A percentile compares a stretch with the other conserved stretches of the same genome.
These are phyloP conservation scores for Trypoxylon attenuatum DNA, from an alignment of 2,888 invertebrate genomes.

Conservation along the genomic window DNA sequence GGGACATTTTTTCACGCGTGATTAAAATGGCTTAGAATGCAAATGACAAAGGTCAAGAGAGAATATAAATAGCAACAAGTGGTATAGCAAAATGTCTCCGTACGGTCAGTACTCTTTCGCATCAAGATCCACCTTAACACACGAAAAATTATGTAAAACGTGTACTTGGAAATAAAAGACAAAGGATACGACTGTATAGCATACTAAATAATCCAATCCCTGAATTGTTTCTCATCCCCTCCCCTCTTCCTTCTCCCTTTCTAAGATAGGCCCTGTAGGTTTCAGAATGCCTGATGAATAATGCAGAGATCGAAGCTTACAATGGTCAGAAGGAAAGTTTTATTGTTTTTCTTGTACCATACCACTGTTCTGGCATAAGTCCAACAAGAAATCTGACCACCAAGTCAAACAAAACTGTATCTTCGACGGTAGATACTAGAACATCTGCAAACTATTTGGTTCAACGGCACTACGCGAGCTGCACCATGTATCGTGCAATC, in stretches of 20 bases:
- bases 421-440: conserved; percentile 16
- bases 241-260: conserved; percentile 45
- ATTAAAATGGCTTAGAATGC: no score
- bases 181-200: conserved; percentile 41
- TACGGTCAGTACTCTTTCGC: background rate
- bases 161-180: conserved; percentile 29
- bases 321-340: conserved; percentile 46
- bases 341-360: conserved; percentile 45
- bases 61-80: background rate
- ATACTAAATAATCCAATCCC: conserved; percentile 47
- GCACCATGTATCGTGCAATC: no score
- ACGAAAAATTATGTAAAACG: conserved; percentile 29
- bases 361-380: conserved; percentile 29
- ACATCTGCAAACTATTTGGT: background rate
- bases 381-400: conserved; percentile 27
- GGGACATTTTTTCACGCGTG: no score
- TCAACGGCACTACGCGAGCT: no score
- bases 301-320: conserved; percentile 52
- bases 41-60: background rate
- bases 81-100: background rate
- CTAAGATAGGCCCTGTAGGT: conserved; percentile 41
- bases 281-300: conserved; percentile 56
- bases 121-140: conserved; percentile 17
- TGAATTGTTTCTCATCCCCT: conserved; percentile 52
- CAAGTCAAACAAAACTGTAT: conserved; percentile 29